Conservation (phyloP, 2,113 vertebrate species). For the Anser cygnoides region DNA sequence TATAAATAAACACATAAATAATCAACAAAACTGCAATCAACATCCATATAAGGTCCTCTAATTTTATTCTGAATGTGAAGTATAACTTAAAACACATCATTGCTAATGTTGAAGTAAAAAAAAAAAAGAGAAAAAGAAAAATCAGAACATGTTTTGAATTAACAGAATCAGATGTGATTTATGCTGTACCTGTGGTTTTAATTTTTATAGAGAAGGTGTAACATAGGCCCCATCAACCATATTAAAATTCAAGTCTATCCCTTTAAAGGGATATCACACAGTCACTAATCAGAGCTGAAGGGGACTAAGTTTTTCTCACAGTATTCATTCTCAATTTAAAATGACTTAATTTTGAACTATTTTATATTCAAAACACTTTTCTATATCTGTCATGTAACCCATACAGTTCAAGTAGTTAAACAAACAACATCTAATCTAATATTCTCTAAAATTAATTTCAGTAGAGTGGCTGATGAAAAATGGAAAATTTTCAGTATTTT, state of each 20-base stretch:
- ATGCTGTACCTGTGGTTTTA: not conserved
- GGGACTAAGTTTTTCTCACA: slow-evolving; percentile 33
- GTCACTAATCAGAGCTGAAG: slow-evolving; percentile 60
- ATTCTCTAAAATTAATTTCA: slow-evolving; percentile 50
- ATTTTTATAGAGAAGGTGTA: not conserved
- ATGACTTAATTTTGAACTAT: slow-evolving; percentile 56
- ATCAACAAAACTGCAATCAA: not conserved
- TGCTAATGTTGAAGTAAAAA: not conserved
- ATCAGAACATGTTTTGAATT: not conserved
- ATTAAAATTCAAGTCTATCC: slow-evolving; percentile 54
- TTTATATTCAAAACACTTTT: slow-evolving; percentile 51
- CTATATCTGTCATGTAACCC: slow-evolving; percentile 38
- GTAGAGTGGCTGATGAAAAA: not conserved
- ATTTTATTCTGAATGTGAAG: not conserved
- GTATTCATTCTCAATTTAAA: slow-evolving; percentile 45
- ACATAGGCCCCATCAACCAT: not conserved
- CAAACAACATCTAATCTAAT: slow-evolving; percentile 48
- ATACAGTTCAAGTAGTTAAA: slow-evolving; percentile 58
- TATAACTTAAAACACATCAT: not conserved
- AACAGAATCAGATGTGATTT: not conserved
- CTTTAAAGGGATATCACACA: not conserved
- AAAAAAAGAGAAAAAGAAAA: not conserved
- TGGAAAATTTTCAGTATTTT: not conserved
- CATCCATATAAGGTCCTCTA: not conserved
- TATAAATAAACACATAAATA: not conserved